Percentiles rank a stretch among this genome's conserved stretches.
These are phyloP conservation scores for Percopsis transmontana DNA, from an alignment of 2,113 vertebrate species.

Conservation along the genomic window DNA sequence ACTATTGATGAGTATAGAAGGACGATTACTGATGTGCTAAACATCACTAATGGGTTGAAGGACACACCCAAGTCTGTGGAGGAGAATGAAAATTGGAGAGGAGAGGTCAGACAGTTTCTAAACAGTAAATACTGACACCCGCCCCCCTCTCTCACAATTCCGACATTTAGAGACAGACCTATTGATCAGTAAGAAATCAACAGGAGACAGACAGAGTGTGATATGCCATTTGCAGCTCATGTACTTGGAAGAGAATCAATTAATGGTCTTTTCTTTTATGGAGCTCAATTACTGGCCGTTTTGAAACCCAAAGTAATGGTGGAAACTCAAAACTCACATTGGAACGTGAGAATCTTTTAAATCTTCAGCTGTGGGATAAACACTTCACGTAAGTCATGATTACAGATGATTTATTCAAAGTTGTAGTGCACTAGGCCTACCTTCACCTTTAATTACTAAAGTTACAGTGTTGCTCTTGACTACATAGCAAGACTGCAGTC, in stretches of 20 bases:
- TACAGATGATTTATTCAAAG: neutral
- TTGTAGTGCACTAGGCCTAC: neutral
- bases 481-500: neutral
- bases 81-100: slow-evolving; percentile 12
- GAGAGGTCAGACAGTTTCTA: slow-evolving; percentile 33
- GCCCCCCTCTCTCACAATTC: slow-evolving; percentile 3
- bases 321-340: slow-evolving; percentile 32
- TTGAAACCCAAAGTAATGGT: slow-evolving; percentile 44
- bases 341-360: neutral
- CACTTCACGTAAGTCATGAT: neutral
- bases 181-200: slow-evolving; percentile 68
- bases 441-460: slow-evolving; percentile 5
- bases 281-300: slow-evolving; percentile 46
- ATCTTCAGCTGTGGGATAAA: neutral
- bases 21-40: slow-evolving; percentile 62
- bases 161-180: slow-evolving; percentile 69
- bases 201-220: slow-evolving; percentile 45
- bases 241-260: slow-evolving; percentile 67
- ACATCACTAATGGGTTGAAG: slow-evolving; percentile 54
- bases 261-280: slow-evolving; percentile 58
- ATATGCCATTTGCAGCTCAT: slow-evolving; percentile 55
- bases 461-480: neutral
- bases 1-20: slow-evolving; percentile 69
- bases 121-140: slow-evolving; percentile 45
- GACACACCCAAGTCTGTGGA: slow-evolving; percentile 50